phyloP scores from a whole-genome alignment of 2,113 vertebrate species.

The Fukomys damarensis region DNA sequence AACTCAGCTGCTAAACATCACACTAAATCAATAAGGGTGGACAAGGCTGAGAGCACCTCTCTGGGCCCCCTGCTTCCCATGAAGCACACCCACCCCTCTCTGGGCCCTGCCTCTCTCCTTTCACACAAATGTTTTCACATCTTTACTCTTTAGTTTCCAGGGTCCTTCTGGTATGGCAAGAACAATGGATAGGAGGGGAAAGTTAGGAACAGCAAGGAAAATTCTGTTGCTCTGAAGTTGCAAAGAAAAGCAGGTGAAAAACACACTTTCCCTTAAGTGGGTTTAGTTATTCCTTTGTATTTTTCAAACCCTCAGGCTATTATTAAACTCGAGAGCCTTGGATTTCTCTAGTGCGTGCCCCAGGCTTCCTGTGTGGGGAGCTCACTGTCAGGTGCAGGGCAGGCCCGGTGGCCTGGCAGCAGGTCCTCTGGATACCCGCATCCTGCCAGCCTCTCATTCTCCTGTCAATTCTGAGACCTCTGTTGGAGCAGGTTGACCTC shows the following conservation, averaged over 20 bases:
- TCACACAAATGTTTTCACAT: background rate
- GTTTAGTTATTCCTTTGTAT: background rate
- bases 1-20: background rate
- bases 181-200: background rate
- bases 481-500: background rate
- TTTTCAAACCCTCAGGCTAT: conserved; percentile 4
- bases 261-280: background rate
- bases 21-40: background rate
- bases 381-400: background rate
- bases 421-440: background rate
- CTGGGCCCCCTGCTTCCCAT: accelerated
- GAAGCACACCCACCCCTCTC: background rate
- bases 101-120: background rate
- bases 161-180: background rate
- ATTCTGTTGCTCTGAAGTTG: background rate
- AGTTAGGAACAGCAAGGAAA: background rate
- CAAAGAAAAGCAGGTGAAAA: background rate
- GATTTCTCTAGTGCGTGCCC: background rate
- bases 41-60: background rate
- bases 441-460: background rate
- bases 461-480: background rate
- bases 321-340: background rate
- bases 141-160: background rate
- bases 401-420: background rate
- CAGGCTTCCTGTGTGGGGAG: background rate